Evolutionary conservation across 2,888 invertebrate genomes (phyloP).

Genomic region (Cantharis rufa): DNA sequence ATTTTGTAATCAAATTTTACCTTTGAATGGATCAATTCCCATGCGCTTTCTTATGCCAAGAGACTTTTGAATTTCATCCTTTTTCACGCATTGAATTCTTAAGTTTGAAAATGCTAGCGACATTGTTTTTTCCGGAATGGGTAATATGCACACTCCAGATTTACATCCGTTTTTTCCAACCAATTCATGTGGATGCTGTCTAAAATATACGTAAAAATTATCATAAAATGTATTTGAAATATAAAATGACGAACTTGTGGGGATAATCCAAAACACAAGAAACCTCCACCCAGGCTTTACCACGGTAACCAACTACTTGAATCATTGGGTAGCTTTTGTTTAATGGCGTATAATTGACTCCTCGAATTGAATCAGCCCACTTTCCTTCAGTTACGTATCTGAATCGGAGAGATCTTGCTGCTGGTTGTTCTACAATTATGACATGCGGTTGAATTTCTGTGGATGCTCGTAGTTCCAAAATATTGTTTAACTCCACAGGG

Average conservation of each 20-base stretch:
- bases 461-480: too few relatives aligned
- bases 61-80: not conserved
- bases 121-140: not conserved
- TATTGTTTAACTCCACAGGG: too few relatives aligned
- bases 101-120: not conserved
- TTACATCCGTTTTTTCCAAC: not conserved
- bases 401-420: not conserved
- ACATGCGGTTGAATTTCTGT: not conserved
- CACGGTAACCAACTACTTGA: not conserved
- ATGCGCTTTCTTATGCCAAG: not conserved
- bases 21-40: not conserved
- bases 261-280: not conserved
- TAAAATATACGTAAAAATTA: not conserved
- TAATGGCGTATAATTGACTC: not conserved
- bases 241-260: not conserved
- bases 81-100: not conserved
- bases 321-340: not conserved
- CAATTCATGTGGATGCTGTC: not conserved
- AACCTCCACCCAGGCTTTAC: not conserved
- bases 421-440: not conserved
- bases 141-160: not conserved
- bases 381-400: not conserved
- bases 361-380: not conserved
- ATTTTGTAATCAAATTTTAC: not conserved
- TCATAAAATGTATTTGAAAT: not conserved